phyloP scores from a whole-genome alignment of 2,113 vertebrate genomes.

The Scartelaos histophorus region DNA sequence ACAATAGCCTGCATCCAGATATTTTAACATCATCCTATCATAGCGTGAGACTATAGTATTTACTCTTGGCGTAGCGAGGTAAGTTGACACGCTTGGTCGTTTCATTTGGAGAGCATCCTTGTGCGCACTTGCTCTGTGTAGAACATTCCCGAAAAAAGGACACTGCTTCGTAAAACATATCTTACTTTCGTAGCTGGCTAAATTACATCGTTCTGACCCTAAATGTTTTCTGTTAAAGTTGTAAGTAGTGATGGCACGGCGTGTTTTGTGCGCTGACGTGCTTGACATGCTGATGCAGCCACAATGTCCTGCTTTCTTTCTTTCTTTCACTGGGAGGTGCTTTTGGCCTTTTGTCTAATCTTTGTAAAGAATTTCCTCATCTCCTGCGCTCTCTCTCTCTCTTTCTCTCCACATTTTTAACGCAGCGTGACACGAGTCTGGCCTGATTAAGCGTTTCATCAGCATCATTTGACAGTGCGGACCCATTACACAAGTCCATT shows the following conservation, averaged over 20 bases:
- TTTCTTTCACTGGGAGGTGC: constrained; percentile 36
- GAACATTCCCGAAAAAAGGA: constrained; percentile 67
- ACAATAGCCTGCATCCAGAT: not conserved
- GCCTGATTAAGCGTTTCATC: constrained; percentile 6
- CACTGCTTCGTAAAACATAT: constrained; percentile 14
- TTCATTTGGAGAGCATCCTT: constrained; percentile 29
- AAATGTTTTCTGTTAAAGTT: not conserved
- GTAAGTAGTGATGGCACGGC: constrained; percentile 14
- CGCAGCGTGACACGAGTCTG: constrained; percentile 3
- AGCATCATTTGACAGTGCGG: not conserved
- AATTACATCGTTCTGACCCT: not conserved
- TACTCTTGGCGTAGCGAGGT: not conserved
- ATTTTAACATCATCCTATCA: not conserved
- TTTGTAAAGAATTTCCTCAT: constrained; percentile 20
- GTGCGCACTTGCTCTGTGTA: constrained; percentile 19
- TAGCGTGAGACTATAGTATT: not conserved
- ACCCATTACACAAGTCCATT: constrained; percentile 7
- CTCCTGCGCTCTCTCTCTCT: not conserved
- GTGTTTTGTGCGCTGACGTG: constrained; percentile 51
- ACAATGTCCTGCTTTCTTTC: constrained; percentile 49
- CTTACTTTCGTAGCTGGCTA: not conserved
- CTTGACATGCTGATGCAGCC: constrained; percentile 65
- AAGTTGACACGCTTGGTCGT: constrained; percentile 7
- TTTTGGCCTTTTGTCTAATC: constrained; percentile 54
- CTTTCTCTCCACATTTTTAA: not conserved